A percentile compares a stretch with the other conserved stretches of the same genome.
Conservation (phyloP, 2,888 invertebrate species). For the Oxycera nigricornis region DNA sequence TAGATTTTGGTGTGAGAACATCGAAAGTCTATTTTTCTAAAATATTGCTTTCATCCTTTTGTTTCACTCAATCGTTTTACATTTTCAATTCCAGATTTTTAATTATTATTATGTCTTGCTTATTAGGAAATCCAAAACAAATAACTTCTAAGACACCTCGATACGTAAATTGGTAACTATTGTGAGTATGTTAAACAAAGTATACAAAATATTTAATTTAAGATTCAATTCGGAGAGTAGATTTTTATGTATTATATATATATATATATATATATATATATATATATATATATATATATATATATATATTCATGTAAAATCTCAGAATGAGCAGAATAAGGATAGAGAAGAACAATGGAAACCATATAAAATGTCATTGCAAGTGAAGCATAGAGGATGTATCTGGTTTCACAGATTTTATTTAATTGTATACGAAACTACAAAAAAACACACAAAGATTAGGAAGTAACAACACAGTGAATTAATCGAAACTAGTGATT, state of each 20-base stretch:
- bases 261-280: constrained; percentile 8
- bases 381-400: constrained; percentile 6
- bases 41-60: not conserved
- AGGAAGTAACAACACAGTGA: not conserved
- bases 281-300: no score
- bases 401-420: constrained; percentile 46
- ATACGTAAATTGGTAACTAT: constrained; percentile 29
- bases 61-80: not conserved
- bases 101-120: not conserved
- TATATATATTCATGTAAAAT: no score
- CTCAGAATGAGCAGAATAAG: not conserved
- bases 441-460: not conserved
- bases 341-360: not conserved
- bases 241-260: constrained; percentile 5
- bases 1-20: not conserved
- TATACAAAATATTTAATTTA: constrained; percentile 12
- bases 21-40: not conserved
- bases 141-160: constrained; percentile 12
- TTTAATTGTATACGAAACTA: constrained; percentile 46
- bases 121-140: not conserved
- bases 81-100: not conserved
- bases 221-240: not conserved
- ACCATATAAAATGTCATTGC: not conserved
- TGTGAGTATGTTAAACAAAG: constrained; percentile 17
- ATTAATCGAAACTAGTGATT: constrained; percentile 9